Conservation (phyloP, 2,888 invertebrate genomes). For the Lithodes maja region DNA sequence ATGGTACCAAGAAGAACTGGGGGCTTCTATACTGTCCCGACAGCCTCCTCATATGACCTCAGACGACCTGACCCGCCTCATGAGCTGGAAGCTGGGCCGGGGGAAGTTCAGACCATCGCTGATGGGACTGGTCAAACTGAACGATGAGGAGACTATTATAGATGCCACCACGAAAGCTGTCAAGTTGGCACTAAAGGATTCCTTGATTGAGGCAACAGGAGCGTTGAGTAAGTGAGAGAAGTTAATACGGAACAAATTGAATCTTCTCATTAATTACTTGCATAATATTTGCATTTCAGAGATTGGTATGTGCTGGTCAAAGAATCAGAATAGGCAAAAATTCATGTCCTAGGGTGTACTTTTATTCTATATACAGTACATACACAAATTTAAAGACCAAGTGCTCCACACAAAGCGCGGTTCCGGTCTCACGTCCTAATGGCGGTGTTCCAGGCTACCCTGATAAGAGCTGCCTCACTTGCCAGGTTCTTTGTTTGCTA, state of each 20-base stretch:
- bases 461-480: too few species aligned
- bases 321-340: too few species aligned
- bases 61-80: slow-evolving; percentile 58
- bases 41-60: slow-evolving; percentile 46
- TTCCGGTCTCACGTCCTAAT: too few species aligned
- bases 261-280: too few species aligned
- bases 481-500: too few species aligned
- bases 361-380: too few species aligned
- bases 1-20: slow-evolving; percentile 64
- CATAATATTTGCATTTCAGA: too few species aligned
- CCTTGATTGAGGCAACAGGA: slow-evolving; percentile 11
- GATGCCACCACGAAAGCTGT: slow-evolving; percentile 46
- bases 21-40: slow-evolving; percentile 17
- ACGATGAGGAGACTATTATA: slow-evolving; percentile 48
- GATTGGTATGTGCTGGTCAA: too few species aligned
- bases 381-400: too few species aligned
- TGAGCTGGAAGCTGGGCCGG: slow-evolving; percentile 66
- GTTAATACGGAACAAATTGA: neutral
- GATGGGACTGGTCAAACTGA: slow-evolving; percentile 49
- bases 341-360: too few species aligned
- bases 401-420: too few species aligned
- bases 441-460: too few species aligned
- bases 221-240: slow-evolving; percentile 12
- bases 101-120: slow-evolving; percentile 68
- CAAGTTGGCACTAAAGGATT: slow-evolving; percentile 27